A percentile compares a stretch with the other conserved stretches of the same genome.
Conservation (phyloP, 2,888 invertebrate species). For the Drosophila cognata region DNA sequence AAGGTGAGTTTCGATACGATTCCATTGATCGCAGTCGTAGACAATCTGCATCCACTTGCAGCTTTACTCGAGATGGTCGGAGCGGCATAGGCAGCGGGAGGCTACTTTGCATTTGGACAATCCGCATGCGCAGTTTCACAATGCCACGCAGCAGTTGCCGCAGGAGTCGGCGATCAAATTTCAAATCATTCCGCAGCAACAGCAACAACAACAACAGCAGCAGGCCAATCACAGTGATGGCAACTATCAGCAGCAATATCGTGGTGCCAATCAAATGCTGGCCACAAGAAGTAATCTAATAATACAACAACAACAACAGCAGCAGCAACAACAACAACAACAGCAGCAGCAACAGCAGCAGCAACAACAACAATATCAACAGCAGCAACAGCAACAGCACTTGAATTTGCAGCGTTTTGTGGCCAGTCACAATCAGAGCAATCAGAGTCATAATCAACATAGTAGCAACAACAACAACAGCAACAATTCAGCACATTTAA, state of each 20-base stretch:
- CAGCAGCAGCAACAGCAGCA: conserved; percentile 72
- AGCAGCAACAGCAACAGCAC: conserved; percentile 80
- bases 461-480: conserved; percentile 70
- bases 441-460: conserved; percentile 55
- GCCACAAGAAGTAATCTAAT: conserved; percentile 82
- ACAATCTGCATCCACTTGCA: conserved; percentile 33
- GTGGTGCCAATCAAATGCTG: conserved; percentile 70
- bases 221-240: conserved; percentile 53
- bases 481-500: conserved; percentile 66
- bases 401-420: conserved; percentile 83
- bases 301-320: conserved; percentile 81
- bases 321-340: conserved; percentile 73
- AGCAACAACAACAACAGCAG: conserved; percentile 71
- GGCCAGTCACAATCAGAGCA: conserved; percentile 78
- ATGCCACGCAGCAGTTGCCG: conserved; percentile 77
- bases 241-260: conserved; percentile 79
- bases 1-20: conserved; percentile 72
- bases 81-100: conserved; percentile 81
- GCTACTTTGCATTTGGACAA: conserved; percentile 71
- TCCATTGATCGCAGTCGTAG: background rate
- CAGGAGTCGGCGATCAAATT: conserved; percentile 84
- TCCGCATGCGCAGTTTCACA: conserved; percentile 70
- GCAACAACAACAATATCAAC: conserved; percentile 58
- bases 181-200: conserved; percentile 83
- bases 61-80: conserved; percentile 85